Conservation (phyloP, 2,113 vertebrate genomes). For the Thunnus maccoyii region DNA sequence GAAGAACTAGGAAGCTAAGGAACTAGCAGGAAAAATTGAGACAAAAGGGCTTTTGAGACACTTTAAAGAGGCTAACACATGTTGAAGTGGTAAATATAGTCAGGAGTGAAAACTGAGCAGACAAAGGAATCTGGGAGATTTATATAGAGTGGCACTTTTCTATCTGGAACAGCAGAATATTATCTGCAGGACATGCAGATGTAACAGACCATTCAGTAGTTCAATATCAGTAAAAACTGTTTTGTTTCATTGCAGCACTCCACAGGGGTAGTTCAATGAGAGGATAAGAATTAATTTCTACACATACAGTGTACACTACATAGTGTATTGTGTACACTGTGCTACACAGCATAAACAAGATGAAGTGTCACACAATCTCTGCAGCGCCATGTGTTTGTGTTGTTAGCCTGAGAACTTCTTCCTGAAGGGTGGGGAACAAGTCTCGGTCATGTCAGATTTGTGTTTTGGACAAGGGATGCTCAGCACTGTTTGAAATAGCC, state of each 20-base stretch:
- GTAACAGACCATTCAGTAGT: neutral
- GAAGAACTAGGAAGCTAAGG: neutral
- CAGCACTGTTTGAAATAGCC: constrained; percentile 24
- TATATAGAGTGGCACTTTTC: neutral
- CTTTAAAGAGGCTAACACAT: constrained; percentile 17
- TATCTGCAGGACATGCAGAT: no score
- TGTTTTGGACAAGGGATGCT: constrained; percentile 32
- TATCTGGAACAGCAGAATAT: constrained; percentile 1
- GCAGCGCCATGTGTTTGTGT: constrained; percentile 1
- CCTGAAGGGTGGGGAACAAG: constrained; percentile 17
- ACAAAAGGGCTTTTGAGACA: constrained; percentile 3
- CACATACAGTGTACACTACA: neutral
- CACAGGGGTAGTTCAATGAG: neutral
- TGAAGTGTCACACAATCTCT: constrained; percentile 1
- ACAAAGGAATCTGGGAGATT: constrained; percentile 17
- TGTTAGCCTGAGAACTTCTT: constrained; percentile 11
- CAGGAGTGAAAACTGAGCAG: constrained; percentile 23
- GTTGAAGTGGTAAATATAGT: constrained; percentile 18
- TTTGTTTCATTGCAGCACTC: neutral
- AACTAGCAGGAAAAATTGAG: constrained; percentile 4
- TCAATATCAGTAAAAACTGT: neutral
- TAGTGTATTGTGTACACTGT: constrained; percentile 1
- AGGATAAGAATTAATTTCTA: constrained; percentile 13
- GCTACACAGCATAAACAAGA: constrained; percentile 32
- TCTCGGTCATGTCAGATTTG: constrained; percentile 45